Percentiles rank a stretch among this genome's conserved stretches.
Conservation (phyloP, 2,888 invertebrate genomes). For the Brachyptera putata region DNA sequence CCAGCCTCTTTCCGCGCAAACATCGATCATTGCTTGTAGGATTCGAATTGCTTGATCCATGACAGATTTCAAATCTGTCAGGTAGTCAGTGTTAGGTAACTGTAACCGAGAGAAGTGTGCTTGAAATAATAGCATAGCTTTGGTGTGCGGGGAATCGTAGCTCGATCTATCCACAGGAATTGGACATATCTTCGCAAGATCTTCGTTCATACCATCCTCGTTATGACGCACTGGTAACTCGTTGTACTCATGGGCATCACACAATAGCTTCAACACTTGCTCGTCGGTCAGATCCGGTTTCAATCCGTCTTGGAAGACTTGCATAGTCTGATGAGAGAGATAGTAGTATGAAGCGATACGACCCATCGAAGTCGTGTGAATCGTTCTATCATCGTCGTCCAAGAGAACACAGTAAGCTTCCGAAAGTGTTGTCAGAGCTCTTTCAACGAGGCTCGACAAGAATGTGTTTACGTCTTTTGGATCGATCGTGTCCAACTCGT, state of each 20-base stretch:
- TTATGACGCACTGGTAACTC: slow-evolving; percentile 97
- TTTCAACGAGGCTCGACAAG: slow-evolving; percentile 77
- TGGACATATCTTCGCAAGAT: slow-evolving; percentile 73
- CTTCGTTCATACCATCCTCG: slow-evolving; percentile 88
- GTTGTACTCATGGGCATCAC: slow-evolving; percentile 83
- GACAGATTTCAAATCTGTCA: slow-evolving; percentile 94
- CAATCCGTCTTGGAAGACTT: slow-evolving; percentile 70
- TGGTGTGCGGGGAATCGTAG: slow-evolving; percentile 89
- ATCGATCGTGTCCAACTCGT: slow-evolving; percentile 70
- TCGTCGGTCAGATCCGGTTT: slow-evolving; percentile 60
- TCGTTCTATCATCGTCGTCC: slow-evolving; percentile 61
- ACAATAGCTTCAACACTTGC: slow-evolving; percentile 71
- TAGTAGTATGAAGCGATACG: slow-evolving; percentile 96
- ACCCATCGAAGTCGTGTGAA: slow-evolving; percentile 74
- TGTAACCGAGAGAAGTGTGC: slow-evolving; percentile 83
- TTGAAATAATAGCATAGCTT: slow-evolving; percentile 89
- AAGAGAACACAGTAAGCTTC: slow-evolving; percentile 75
- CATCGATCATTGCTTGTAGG: slow-evolving; percentile 96
- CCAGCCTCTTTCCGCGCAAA: slow-evolving; percentile 88
- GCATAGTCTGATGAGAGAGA: slow-evolving; percentile 85
- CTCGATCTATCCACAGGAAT: slow-evolving; percentile 65
- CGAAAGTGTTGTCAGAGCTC: slow-evolving; percentile 65
- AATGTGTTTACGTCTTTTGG: slow-evolving; percentile 65
- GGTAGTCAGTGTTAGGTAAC: slow-evolving; percentile 89
- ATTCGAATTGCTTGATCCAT: slow-evolving; percentile 95